Conservation (phyloP, 2,888 invertebrate species). For the Argyresthia goedartella region DNA sequence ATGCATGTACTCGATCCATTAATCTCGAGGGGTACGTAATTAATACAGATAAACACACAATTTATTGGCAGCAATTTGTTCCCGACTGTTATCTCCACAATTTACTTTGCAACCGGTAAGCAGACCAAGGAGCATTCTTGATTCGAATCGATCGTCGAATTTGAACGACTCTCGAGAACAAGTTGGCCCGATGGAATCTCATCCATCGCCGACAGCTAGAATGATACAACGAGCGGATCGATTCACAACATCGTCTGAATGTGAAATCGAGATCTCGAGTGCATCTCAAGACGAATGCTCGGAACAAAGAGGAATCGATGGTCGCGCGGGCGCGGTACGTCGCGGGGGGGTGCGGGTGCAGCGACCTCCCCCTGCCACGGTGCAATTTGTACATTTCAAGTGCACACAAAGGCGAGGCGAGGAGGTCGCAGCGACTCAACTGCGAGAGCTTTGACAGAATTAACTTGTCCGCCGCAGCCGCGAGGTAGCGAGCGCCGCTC, state of each 20-base stretch:
- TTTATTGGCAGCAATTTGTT: slow-evolving; percentile 3
- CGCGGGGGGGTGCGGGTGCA: slow-evolving; percentile 49
- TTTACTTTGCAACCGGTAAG: slow-evolving; percentile 11
- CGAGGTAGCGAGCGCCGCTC: slow-evolving; percentile 32
- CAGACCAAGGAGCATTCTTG: slow-evolving; percentile 13
- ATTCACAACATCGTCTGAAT: slow-evolving; percentile 33
- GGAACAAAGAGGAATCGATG: slow-evolving; percentile 68
- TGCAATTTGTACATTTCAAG: slow-evolving; percentile 72
- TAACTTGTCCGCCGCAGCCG: slow-evolving; percentile 60
- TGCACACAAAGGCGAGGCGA: slow-evolving; percentile 66
- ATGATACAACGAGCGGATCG: slow-evolving; percentile 20
- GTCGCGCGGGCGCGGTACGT: slow-evolving; percentile 31
- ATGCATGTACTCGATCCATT: neutral
- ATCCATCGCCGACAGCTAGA: slow-evolving; percentile 23
- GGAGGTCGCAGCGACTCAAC: slow-evolving; percentile 42
- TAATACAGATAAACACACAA: slow-evolving; percentile 4
- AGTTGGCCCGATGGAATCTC: slow-evolving; percentile 19
- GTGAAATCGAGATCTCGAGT: slow-evolving; percentile 60
- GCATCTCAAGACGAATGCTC: slow-evolving; percentile 63
- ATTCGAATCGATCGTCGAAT: slow-evolving; percentile 17
- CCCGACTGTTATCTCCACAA: slow-evolving; percentile 10
- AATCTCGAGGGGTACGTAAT: neutral
- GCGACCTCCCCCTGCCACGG: slow-evolving; percentile 57
- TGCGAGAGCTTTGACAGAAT: slow-evolving; percentile 61
- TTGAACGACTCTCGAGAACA: slow-evolving; percentile 15